Evolutionary conservation across 1,140 invertebrate genomes (phyloP).

Genomic region (Solen grandis): DNA sequence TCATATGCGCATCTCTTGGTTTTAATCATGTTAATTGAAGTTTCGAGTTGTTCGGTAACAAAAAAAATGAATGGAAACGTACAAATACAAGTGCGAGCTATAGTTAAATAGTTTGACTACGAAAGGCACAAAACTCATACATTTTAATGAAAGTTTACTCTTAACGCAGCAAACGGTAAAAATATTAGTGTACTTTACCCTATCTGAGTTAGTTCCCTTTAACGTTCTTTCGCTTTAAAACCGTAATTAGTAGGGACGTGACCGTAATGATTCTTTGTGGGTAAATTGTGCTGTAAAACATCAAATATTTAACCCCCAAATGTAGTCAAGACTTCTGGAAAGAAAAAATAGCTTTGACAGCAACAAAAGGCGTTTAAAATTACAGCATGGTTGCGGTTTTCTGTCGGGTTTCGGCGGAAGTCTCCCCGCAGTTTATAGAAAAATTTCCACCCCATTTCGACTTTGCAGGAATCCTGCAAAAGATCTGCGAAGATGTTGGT

Average conservation of each 20-base stretch:
- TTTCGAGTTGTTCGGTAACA: no score
- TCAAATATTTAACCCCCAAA: background rate
- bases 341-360: background rate
- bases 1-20: no score
- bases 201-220: background rate
- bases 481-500: conserved; percentile 29
- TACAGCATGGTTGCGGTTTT: conserved; percentile 41
- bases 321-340: background rate
- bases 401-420: conserved; percentile 23
- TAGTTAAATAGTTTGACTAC: no score
- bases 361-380: background rate
- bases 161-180: no score
- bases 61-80: no score
- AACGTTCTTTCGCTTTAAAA: background rate
- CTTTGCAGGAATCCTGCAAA: conserved; percentile 30
- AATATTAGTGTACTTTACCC: no score
- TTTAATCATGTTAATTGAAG: no score
- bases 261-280: no score
- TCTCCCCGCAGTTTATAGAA: conserved; percentile 24
- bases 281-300: background rate
- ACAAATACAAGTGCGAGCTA: no score
- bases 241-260: no score
- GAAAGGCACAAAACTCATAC: no score
- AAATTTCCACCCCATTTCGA: conserved; percentile 37
- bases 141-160: no score